Percentiles rank a stretch among this genome's conserved stretches.
These are phyloP conservation scores for Pseudochaenichthys georgianus DNA, from an alignment of 2,797 vertebrate genomes.

Conservation along the genomic window DNA sequence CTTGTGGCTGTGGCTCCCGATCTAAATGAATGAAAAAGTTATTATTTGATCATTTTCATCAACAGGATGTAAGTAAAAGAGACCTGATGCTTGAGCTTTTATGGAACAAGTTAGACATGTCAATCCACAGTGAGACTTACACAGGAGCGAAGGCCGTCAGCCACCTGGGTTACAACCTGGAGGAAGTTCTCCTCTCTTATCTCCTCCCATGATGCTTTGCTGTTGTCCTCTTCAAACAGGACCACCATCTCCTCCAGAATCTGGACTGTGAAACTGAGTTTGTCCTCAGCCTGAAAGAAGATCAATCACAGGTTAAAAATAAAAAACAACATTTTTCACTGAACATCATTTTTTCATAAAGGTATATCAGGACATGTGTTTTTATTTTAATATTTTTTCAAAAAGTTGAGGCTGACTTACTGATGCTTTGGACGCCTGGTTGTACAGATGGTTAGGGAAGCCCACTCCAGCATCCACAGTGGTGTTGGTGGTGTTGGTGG, in stretches of 20 bases:
- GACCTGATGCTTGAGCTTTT: too few species aligned
- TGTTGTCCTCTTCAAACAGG: conserved; percentile 63
- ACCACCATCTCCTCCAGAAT: conserved; percentile 56
- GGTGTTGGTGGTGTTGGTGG: conserved; percentile 47
- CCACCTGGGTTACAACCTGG: conserved; percentile 55
- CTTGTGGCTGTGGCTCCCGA: background rate
- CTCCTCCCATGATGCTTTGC: conserved; percentile 65
- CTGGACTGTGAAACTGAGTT: conserved; percentile 64
- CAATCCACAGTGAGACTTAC: conserved; percentile 55
- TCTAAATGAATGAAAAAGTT: conserved; percentile 29
- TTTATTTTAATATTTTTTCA: background rate
- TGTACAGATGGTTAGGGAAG: conserved; percentile 70
- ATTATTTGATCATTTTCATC: background rate
- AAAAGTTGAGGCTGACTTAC: conserved; percentile 48
- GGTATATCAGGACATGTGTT: background rate
- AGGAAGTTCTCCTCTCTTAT: conserved; percentile 58
- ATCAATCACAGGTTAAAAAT: background rate
- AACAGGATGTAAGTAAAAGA: background rate
- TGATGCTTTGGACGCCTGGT: conserved; percentile 47
- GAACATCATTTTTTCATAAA: too few species aligned
- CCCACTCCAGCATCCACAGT: conserved; percentile 27
- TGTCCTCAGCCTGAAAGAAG: conserved; percentile 56
- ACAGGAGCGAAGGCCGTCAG: conserved; percentile 62
- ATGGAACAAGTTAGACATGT: background rate
- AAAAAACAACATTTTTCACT: background rate